Percentiles rank a stretch among this genome's conserved stretches.
Evolutionary conservation across 2,113 vertebrate species (phyloP).

Genomic region (Trachemys scripta): DNA sequence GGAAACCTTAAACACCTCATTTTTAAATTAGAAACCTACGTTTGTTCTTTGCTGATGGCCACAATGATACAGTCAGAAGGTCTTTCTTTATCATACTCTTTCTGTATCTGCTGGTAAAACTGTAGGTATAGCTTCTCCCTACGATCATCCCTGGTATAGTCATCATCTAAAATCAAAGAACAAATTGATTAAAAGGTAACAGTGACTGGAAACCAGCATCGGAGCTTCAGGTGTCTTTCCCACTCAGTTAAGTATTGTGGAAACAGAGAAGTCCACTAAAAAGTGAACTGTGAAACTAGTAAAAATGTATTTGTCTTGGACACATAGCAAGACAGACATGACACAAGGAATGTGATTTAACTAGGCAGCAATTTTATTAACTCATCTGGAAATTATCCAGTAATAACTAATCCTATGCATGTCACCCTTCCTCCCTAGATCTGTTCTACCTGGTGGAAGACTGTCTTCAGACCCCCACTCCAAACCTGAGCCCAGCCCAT

Average conservation of each 20-base stretch:
- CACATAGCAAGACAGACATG: background rate
- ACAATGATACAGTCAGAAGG: conserved; percentile 81
- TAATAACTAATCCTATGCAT: background rate
- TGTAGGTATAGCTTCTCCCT: conserved; percentile 78
- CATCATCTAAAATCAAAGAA: conserved; percentile 55
- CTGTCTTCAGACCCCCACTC: background rate
- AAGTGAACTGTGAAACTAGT: background rate
- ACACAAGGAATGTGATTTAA: background rate
- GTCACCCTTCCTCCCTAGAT: background rate
- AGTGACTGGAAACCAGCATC: background rate
- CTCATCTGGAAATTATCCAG: background rate
- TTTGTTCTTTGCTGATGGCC: conserved; percentile 79
- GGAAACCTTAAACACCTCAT: background rate
- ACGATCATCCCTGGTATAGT: background rate
- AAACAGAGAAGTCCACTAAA: background rate
- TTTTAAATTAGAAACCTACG: conserved; percentile 64
- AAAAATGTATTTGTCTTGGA: accelerated
- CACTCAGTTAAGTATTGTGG: background rate
- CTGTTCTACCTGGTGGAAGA: background rate
- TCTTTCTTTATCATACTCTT: conserved; percentile 68
- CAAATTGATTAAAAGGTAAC: conserved; percentile 39
- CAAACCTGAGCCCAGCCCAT: background rate
- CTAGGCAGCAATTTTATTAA: background rate
- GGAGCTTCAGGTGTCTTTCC: background rate
- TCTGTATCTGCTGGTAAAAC: conserved; percentile 82